Evolutionary conservation across 2,888 invertebrate genomes (phyloP), one percentile per base, ranked within the genome.

Genomic region (Ennomos quercinarius): DNA sequence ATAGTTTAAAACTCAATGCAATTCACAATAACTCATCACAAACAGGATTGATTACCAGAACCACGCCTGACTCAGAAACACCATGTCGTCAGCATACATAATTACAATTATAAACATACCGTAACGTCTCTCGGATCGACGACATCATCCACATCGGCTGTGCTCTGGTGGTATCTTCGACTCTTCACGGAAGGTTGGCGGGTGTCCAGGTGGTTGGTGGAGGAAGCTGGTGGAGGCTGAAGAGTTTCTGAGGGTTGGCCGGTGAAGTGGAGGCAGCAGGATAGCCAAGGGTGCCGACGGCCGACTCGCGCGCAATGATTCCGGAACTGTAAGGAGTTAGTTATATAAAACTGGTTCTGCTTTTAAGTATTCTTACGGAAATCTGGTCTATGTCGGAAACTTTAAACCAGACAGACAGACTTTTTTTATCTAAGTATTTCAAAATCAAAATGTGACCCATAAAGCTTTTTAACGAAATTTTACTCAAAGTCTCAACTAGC

Each of bases 61-160:
- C 10, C n/a, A 40, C 11, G 2, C 9, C 9, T 9, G 1, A 11
- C 39, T n/a, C 11, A 11, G 11, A 35, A 50, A 8, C 35, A 34
- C 41, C 35, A 50, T 12, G 2, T 6, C 13, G 9, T 9, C 11
- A 34, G 9, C 27, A 27, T 27, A 27, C 27, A 17, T 17, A 17
- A 10, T 12, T 10, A 60, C 84, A n/a, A n/a, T n/a, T n/a, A n/a
- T n/a, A n/a, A n/a, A n/a, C n/a, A 66, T 76, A 92, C 92, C 81
- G 92, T 90, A 1, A 88, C 89, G 66, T 92, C 92, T 2, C 91
- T 77, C 0, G 90, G 89, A 36, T 91, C 91, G 0, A 84, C 79
- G 0, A 84, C 85, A 34, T 91, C 89, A 10, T 91, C 91, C 0
- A 73, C 75, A 8, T 88, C 89, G 1, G 81, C 77, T 1, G 75